A percentile compares a stretch with the other conserved stretches of the same genome.
phyloP scores from a whole-genome alignment of 1,140 invertebrate genomes.

The Drosophila rufa region DNA sequence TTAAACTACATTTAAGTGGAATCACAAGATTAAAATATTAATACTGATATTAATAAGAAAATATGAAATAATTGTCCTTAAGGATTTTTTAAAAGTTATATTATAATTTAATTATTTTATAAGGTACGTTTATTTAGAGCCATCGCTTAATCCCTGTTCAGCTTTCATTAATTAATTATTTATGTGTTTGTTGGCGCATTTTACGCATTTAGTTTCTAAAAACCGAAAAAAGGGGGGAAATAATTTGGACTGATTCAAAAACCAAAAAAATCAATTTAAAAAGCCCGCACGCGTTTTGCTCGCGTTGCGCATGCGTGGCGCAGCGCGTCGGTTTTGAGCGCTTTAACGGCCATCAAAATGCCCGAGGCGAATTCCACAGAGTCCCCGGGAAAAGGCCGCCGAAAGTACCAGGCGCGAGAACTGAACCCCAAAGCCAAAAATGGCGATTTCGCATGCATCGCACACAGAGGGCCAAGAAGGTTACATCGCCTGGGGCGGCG shows the following conservation, averaged over 20 bases:
- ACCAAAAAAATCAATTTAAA: constrained; percentile 28
- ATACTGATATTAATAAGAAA: background rate
- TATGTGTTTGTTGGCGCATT: constrained; percentile 63
- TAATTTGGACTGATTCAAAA: constrained; percentile 8
- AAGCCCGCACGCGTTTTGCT: constrained; percentile 57
- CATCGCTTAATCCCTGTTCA: background rate
- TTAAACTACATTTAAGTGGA: too few species aligned
- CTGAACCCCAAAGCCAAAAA: constrained; percentile 45
- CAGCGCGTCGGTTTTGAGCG: constrained; percentile 23
- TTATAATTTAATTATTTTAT: too few species aligned
- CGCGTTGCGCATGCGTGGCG: constrained; percentile 71
- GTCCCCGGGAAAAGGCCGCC: constrained; percentile 19
- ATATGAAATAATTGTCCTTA: background rate
- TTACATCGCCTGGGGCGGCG: constrained; percentile 47
- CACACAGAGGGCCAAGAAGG: constrained; percentile 66
- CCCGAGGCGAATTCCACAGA: constrained; percentile 18
- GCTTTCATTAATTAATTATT: constrained; percentile 66
- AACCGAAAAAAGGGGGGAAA: constrained; percentile 20
- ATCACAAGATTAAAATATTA: background rate
- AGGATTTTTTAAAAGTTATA: too few species aligned
- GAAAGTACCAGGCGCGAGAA: constrained; percentile 40
- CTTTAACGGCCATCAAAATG: constrained; percentile 71
- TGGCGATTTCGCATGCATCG: constrained; percentile 69
- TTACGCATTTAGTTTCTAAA: constrained; percentile 71
- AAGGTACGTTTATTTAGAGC: too few species aligned